phyloP scores from a whole-genome alignment of 2,888 invertebrate species.

The Sarcophaga variegata region DNA sequence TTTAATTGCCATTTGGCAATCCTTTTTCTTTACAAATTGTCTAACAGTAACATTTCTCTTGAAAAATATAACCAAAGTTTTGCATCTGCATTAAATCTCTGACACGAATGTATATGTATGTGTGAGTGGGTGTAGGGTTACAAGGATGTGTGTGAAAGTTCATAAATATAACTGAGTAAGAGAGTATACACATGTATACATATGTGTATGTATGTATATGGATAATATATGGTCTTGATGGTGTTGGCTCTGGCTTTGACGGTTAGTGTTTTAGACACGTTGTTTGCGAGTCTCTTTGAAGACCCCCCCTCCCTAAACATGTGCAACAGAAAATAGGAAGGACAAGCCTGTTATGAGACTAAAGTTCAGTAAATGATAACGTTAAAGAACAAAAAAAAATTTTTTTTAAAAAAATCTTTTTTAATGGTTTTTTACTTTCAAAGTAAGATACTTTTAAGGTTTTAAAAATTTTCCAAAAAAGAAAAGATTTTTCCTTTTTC shows the following conservation, averaged over 20 bases:
- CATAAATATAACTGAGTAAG: not conserved
- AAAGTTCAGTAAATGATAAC: not conserved
- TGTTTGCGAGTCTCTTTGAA: slow-evolving; percentile 52
- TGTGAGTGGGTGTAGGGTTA: too few species aligned
- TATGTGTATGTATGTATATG: not conserved
- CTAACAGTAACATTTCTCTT: too few species aligned
- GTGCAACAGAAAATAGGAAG: too few species aligned
- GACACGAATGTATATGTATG: too few species aligned
- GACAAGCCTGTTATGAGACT: not conserved
- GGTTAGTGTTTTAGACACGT: slow-evolving; percentile 29
- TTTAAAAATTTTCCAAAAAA: too few species aligned
- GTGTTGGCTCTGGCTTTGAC: slow-evolving; percentile 32
- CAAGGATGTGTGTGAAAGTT: not conserved
- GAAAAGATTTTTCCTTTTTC: not conserved
- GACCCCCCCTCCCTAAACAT: not conserved
- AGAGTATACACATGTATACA: not conserved
- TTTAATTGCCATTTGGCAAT: too few species aligned
- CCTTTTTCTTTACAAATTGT: too few species aligned
- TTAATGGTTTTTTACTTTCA: too few species aligned
- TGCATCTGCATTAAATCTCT: too few species aligned
- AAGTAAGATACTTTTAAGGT: too few species aligned
- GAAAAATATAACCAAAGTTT: too few species aligned
- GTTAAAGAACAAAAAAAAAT: slow-evolving; percentile 31
- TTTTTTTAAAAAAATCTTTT: slow-evolving; percentile 6
- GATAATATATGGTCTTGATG: slow-evolving; percentile 5